Conservation (phyloP, 2,888 invertebrate species). For the Micoletzkya japonica region DNA sequence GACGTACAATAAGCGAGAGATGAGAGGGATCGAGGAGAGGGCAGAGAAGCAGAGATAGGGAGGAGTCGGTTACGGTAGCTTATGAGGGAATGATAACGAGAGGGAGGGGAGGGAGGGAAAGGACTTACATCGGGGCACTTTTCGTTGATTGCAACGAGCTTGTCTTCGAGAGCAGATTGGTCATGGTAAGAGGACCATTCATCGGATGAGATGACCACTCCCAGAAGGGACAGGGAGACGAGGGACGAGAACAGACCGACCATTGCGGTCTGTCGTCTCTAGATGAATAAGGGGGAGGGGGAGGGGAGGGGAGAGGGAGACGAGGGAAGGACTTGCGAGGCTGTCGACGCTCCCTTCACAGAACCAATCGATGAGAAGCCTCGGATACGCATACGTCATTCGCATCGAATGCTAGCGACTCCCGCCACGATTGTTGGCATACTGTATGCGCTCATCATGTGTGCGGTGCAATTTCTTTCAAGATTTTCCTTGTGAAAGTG, state of each 20-base stretch:
- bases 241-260: not conserved
- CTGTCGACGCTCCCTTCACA: no score
- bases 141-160: slow-evolving; percentile 66
- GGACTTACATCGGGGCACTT: slow-evolving; percentile 78
- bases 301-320: no score
- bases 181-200: slow-evolving; percentile 60
- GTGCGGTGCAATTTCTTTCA: no score
- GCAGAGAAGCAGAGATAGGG: not conserved
- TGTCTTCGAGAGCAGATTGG: slow-evolving; percentile 50
- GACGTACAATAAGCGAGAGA: not conserved
- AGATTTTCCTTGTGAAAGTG: no score
- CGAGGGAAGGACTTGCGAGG: no score
- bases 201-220: not conserved
- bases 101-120: no score
- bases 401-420: not conserved
- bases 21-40: not conserved
- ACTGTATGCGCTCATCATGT: not conserved
- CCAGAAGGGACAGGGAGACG: not conserved
- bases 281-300: not conserved
- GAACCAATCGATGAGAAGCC: slow-evolving; percentile 27
- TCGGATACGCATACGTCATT: not conserved
- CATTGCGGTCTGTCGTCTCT: not conserved
- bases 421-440: slow-evolving; percentile 2
- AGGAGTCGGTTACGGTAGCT: not conserved
- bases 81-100: not conserved